Percentiles rank a stretch among this genome's conserved stretches.
These are phyloP conservation scores for Dendrolimus kikuchii DNA, from an alignment of 1,140 invertebrate genomes.

Conservation along the genomic window DNA sequence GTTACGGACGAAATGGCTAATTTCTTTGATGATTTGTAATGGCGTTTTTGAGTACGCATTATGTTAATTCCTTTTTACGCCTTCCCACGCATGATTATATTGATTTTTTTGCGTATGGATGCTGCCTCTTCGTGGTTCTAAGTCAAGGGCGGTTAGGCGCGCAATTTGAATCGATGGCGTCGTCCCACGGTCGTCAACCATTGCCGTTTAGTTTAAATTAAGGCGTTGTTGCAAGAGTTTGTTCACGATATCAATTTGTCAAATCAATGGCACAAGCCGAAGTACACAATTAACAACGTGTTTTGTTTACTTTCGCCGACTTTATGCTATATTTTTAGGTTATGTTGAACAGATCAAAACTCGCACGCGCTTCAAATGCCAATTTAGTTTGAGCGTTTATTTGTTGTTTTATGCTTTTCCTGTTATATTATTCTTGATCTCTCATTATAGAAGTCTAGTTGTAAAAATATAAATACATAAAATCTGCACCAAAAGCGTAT, in stretches of 20 bases:
- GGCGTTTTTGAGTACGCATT: slow-evolving; percentile 14
- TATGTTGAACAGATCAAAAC: slow-evolving; percentile 17
- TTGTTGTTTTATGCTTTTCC: no score
- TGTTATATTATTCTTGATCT: no score
- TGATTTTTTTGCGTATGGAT: slow-evolving; percentile 21
- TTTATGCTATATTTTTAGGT: slow-evolving; percentile 14
- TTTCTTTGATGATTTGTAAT: slow-evolving; percentile 19
- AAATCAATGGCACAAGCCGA: no score
- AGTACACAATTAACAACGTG: background rate
- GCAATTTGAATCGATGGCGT: slow-evolving; percentile 61
- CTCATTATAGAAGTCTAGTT: no score
- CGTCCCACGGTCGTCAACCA: slow-evolving; percentile 24
- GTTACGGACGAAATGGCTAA: slow-evolving; percentile 14
- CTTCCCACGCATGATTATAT: slow-evolving; percentile 13
- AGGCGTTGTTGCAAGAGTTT: slow-evolving; percentile 9
- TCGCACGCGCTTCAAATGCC: no score
- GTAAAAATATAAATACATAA: no score
- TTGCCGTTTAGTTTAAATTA: slow-evolving; percentile 17
- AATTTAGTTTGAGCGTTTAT: no score
- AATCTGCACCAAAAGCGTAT: no score
- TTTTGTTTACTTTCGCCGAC: background rate
- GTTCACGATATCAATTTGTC: background rate
- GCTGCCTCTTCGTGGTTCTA: slow-evolving; percentile 10
- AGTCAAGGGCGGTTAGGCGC: slow-evolving; percentile 29
- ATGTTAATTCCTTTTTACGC: background rate